Conservation (phyloP, 2,113 vertebrate species). For the Eidolon helvum region DNA sequence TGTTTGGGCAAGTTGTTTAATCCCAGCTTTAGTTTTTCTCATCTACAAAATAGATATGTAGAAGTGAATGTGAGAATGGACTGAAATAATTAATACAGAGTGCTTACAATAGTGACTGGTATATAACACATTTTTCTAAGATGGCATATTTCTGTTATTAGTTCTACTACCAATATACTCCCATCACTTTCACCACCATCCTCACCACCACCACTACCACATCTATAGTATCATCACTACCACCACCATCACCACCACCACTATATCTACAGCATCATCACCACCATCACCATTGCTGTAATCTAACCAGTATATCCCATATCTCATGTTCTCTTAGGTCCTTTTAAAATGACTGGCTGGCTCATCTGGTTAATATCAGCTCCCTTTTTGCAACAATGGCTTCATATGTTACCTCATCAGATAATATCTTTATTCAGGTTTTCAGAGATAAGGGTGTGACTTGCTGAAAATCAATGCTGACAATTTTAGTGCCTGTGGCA, state of each 20-base stretch:
- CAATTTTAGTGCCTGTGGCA: background rate
- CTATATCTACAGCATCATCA: too few relatives aligned
- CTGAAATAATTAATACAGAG: background rate
- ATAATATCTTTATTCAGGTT: background rate
- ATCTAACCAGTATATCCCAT: background rate
- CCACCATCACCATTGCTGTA: background rate
- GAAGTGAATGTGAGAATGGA: background rate
- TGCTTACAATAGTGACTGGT: background rate
- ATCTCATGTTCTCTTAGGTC: background rate
- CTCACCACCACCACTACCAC: too few relatives aligned
- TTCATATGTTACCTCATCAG: background rate
- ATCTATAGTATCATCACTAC: background rate
- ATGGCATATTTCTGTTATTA: background rate
- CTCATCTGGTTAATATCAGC: background rate
- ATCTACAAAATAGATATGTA: background rate
- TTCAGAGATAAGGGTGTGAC: background rate
- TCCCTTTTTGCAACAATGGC: background rate
- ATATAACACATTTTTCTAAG: background rate
- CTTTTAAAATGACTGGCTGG: background rate
- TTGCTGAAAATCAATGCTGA: background rate
- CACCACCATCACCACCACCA: background rate
- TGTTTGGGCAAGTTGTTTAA: background rate
- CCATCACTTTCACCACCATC: background rate
- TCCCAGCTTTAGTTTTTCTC: constrained; percentile 1
- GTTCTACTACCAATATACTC: background rate